Evolutionary conservation across 2,797 vertebrate species (phyloP), one percentile per base, ranked within the genome.

Genomic region (Enteromius mattozi): DNA sequence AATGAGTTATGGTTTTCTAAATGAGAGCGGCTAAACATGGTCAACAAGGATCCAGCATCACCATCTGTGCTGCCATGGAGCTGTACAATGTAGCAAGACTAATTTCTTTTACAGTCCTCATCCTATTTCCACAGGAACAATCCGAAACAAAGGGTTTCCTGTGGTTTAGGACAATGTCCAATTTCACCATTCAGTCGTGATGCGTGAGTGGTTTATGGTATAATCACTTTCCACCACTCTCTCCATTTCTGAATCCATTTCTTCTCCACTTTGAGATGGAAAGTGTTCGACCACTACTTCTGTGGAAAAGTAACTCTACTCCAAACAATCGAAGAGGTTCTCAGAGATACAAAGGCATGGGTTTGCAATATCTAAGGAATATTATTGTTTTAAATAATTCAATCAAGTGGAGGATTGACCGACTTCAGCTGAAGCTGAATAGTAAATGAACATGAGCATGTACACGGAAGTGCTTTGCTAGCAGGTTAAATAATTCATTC

Each of bases 111-210:
- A 61, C n/a, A 63, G 14, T 63, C 24, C 3, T 49, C 59, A 21
- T 79, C 19, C 59, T 78, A 42, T 66, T 66, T 49, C 42, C 61
- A 66, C 21, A 68, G 47, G 72, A 77, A 76, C 61, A 82, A 49
- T 35, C 59, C 2, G 1, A 49, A 19, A 42, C 33, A 51, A 49
- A 75, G 4, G 13, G 10, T 65, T 74, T 82, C 56, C 51, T 76
- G 71, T 54, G 81, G 33, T 76, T 37, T 65, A 17, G 30, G 61
- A 66, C 81, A 82, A 75, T 66, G 56, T 51, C 56, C 30, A 75
- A 66, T 65, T 65, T 6, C 61, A 68, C 45, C 47, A 40, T 65
- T 33, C 56, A 68, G 61, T 66, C 16, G 10, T 37, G 17, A 33
- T 27, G 63, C 1, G 5, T 42, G 74, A 76, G 61, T 68, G 72